Conservation (phyloP, 2,113 vertebrate species). For the Numenius arquata region DNA sequence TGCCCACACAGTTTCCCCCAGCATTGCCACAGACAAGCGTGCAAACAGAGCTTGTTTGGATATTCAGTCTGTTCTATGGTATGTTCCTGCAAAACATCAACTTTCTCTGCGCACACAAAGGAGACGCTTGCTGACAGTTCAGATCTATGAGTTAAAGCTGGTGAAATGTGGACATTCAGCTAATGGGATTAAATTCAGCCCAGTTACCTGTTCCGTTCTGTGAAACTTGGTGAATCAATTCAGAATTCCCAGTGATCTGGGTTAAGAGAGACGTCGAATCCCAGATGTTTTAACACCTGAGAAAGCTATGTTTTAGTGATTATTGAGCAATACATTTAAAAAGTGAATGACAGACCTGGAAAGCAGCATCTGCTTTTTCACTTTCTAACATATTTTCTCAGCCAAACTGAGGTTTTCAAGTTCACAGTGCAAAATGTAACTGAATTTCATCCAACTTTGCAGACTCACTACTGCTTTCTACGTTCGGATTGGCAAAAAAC, state of each 20-base stretch:
- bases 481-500: background rate
- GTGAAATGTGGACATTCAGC: background rate
- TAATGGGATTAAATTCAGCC: slow-evolving; percentile 18
- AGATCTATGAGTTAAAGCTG: background rate
- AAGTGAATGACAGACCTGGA: slow-evolving; percentile 66
- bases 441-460: slow-evolving; percentile 47
- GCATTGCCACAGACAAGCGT: rapidly evolving
- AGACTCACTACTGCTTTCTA: slow-evolving; percentile 2
- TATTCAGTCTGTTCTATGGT: background rate
- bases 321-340: slow-evolving; percentile 39
- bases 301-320: slow-evolving; percentile 23
- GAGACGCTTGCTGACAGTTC: background rate
- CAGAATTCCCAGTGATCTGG: slow-evolving; percentile 15
- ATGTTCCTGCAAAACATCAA: background rate
- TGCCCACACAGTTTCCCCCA: background rate
- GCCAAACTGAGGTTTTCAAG: slow-evolving; percentile 55
- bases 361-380: slow-evolving; percentile 62
- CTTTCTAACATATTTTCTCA: slow-evolving; percentile 60
- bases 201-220: background rate
- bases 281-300: slow-evolving; percentile 54
- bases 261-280: slow-evolving; percentile 17
- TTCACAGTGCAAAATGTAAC: slow-evolving; percentile 62
- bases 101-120: background rate
- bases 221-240: background rate
- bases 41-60: slow-evolving; percentile 5